A percentile compares a stretch with the other conserved stretches of the same genome.
Conservation (phyloP, 2,888 invertebrate genomes). For the Perdita meconis region DNA sequence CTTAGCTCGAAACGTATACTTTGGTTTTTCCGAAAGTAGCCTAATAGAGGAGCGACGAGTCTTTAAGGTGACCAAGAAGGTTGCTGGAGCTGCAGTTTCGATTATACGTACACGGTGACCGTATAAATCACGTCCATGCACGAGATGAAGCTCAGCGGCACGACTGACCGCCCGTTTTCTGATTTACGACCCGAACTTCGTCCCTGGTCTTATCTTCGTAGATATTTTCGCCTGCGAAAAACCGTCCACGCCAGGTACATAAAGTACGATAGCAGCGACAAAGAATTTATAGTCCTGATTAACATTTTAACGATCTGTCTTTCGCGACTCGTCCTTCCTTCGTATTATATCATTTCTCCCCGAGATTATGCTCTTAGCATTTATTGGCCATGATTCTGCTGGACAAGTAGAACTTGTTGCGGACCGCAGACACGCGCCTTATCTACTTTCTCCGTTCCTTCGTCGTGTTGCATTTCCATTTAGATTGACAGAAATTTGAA, state of each 20-base stretch:
- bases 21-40: too few species aligned
- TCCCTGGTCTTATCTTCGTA: constrained; percentile 67
- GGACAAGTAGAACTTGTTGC: too few species aligned
- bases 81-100: constrained; percentile 49
- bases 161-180: constrained; percentile 73
- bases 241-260: constrained; percentile 47
- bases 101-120: constrained; percentile 66
- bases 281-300: constrained; percentile 60
- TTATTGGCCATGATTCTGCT: neutral
- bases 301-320: constrained; percentile 59
- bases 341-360: neutral
- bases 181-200: constrained; percentile 76
- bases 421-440: too few species aligned
- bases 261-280: constrained; percentile 52
- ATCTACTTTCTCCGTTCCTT: too few species aligned
- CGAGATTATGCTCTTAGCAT: neutral
- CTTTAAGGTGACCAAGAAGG: constrained; percentile 43
- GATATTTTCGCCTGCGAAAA: constrained; percentile 66
- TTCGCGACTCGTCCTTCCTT: neutral
- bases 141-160: constrained; percentile 63
- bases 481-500: too few species aligned
- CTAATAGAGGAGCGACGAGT: neutral
- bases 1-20: too few species aligned
- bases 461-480: too few species aligned
- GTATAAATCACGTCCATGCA: constrained; percentile 76